Evolutionary conservation across 2,888 invertebrate species (phyloP), one percentile per base, ranked within the genome.

Genomic region (Rhamnusium bicolor): DNA sequence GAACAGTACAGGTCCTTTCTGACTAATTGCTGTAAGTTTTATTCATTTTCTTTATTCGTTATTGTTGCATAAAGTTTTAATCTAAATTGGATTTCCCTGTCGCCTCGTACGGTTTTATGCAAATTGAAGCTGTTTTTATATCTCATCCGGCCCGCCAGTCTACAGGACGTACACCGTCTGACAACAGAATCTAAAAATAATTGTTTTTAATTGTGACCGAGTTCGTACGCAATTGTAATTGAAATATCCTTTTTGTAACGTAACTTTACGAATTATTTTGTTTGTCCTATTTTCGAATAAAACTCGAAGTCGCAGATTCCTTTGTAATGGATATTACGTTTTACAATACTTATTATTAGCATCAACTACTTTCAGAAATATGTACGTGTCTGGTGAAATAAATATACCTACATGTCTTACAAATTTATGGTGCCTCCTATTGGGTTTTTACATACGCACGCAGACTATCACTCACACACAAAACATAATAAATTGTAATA

Each of bases 1-100:
- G 65, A 73, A 74, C 71, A 51, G 58, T 66, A 67, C 74, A 67
- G 74, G 73, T 74, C 71, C 66, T 73, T 60, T 47, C 73, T 75
- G 78, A 78, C 76, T 76, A 78, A 78, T 78, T 78, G 75, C 72
- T 72, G 46, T 29, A 67, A 67, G 54, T 24, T 21, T 79, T 79
- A 76, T 79, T 79, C 77, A 78, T 79, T 80, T 80, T 73, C 77
- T 75, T 75, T 73, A 69, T 73, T 71, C 74, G 63, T 75, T 76
- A 77, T 79, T 79, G 76, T 76, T 79, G 76, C 74, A 77, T 79
- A 77, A 79, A 80, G 77, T 80, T 80, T 79, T 78, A 79, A 78
- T 80, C 77, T 79, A 80, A 80, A 80, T 79, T 77, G 79, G 77
- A 79, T 79, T 78, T 79, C 78, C 70, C 67, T 68, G 72, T 71